phyloP scores from a whole-genome alignment of 2,888 invertebrate genomes.

The Meliscaeva auricollis region DNA sequence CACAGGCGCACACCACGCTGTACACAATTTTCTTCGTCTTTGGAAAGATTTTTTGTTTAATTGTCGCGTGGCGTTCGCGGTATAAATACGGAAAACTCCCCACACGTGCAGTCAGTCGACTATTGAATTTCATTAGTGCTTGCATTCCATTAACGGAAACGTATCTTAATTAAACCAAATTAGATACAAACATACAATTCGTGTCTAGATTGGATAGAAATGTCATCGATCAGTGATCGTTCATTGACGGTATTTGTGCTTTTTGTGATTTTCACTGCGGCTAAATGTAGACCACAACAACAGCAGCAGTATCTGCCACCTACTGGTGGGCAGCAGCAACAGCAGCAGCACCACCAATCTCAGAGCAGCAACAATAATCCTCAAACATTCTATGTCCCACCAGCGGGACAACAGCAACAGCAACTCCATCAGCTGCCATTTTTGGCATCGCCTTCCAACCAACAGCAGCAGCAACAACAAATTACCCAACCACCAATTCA shows the following conservation, averaged over 20 bases:
- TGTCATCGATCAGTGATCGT: slow-evolving; percentile 62
- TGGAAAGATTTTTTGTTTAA: slow-evolving; percentile 15
- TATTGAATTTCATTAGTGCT: slow-evolving; percentile 75
- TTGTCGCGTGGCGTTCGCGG: slow-evolving; percentile 41
- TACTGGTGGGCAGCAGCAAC: not conserved
- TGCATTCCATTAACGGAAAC: slow-evolving; percentile 39
- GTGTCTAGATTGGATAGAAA: slow-evolving; percentile 28
- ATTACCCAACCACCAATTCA: slow-evolving; percentile 65
- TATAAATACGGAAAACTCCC: slow-evolving; percentile 73
- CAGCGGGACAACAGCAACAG: slow-evolving; percentile 11
- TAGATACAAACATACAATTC: not conserved
- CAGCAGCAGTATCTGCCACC: slow-evolving; percentile 60
- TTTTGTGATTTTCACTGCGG: slow-evolving; percentile 27
- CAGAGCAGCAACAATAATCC: slow-evolving; percentile 25
- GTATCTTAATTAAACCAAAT: slow-evolving; percentile 25
- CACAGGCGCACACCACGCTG: slow-evolving; percentile 46
- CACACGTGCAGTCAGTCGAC: slow-evolving; percentile 73
- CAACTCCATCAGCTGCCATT: slow-evolving; percentile 21
- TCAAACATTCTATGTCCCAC: slow-evolving; percentile 62
- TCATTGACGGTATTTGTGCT: slow-evolving; percentile 54
- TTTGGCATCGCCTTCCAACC: slow-evolving; percentile 26
- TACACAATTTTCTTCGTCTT: slow-evolving; percentile 27
- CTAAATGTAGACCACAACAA: slow-evolving; percentile 59
- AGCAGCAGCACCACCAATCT: not conserved
- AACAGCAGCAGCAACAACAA: slow-evolving; percentile 45